These are phyloP conservation scores for Aleiodes alternator DNA, from an alignment of 2,888 invertebrate genomes.

Conservation along the genomic window DNA sequence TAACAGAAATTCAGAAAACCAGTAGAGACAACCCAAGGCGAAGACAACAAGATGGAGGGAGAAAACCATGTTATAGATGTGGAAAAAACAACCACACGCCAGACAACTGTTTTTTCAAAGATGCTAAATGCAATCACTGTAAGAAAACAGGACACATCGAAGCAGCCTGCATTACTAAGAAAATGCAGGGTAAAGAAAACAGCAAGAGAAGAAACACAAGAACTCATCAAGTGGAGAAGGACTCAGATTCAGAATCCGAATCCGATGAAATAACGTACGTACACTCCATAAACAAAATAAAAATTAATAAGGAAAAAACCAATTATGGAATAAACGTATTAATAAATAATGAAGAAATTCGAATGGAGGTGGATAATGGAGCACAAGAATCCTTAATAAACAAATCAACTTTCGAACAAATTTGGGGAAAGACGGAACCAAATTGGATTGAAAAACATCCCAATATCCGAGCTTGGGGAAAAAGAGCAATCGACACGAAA, in stretches of 20 bases:
- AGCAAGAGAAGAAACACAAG: too few relatives aligned
- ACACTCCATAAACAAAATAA: too few relatives aligned
- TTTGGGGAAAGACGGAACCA: slow-evolving; percentile 38
- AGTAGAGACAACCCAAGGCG: neutral
- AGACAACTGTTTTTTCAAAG: slow-evolving; percentile 43
- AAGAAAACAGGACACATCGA: slow-evolving; percentile 15
- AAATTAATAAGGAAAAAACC: too few relatives aligned
- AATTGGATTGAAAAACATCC: slow-evolving; percentile 21
- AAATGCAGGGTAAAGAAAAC: neutral
- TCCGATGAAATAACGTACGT: too few relatives aligned
- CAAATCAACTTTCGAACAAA: slow-evolving; percentile 39
- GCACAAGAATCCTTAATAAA: slow-evolving; percentile 46
- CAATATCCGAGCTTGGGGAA: slow-evolving; percentile 37
- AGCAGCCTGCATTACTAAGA: slow-evolving; percentile 16
- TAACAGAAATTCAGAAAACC: slow-evolving; percentile 31
- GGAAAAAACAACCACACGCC: slow-evolving; percentile 40
- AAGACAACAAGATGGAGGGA: neutral
- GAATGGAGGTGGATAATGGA: slow-evolving; percentile 46
- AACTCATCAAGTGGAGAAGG: too few relatives aligned
- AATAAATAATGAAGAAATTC: slow-evolving; percentile 35
- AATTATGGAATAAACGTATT: slow-evolving; percentile 26
- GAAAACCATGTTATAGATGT: slow-evolving; percentile 40
- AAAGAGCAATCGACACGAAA: slow-evolving; percentile 36
- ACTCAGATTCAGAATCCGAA: too few relatives aligned
- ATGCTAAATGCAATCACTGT: slow-evolving; percentile 44